A percentile compares a stretch with the other conserved stretches of the same genome.
Evolutionary conservation across 2,797 vertebrate species (phyloP).

Genomic region (Megalops cyprinoides): DNA sequence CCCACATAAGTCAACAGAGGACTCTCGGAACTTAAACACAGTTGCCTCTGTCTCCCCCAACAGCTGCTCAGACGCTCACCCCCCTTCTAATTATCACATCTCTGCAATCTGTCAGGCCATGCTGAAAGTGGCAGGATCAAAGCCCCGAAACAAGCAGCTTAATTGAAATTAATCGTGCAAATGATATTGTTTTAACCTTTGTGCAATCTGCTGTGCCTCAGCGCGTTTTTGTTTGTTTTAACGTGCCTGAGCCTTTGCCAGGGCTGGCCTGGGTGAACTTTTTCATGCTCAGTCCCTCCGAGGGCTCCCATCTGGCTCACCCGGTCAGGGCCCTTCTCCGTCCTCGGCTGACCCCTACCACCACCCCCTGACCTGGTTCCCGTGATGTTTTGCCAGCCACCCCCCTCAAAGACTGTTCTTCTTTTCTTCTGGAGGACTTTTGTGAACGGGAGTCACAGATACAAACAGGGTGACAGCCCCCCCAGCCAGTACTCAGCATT

Average conservation of each 20-base stretch:
- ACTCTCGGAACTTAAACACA: constrained; percentile 41
- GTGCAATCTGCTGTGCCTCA: constrained; percentile 68
- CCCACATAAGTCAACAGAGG: constrained; percentile 37
- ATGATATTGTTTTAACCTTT: constrained; percentile 80
- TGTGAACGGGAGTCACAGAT: not conserved
- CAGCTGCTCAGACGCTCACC: not conserved
- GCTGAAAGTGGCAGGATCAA: constrained; percentile 58
- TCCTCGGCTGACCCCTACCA: not conserved
- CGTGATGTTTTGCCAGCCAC: not conserved
- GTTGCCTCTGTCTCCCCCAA: constrained; percentile 21
- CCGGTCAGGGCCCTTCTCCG: not conserved
- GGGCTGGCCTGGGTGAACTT: constrained; percentile 40
- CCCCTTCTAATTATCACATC: constrained; percentile 28
- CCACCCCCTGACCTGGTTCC: not conserved
- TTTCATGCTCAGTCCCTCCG: not conserved
- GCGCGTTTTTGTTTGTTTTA: constrained; percentile 79
- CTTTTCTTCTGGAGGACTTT: too few relatives aligned
- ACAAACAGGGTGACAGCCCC: constrained; percentile 23
- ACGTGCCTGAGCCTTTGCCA: constrained; percentile 66
- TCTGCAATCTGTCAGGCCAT: constrained; percentile 22
- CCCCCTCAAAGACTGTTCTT: too few relatives aligned
- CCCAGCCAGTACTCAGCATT: not conserved
- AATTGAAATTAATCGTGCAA: constrained; percentile 73
- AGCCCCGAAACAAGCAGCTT: constrained; percentile 68
- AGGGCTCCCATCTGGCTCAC: constrained; percentile 11